Evolutionary conservation across 2,888 invertebrate species (phyloP).

Genomic region (Plusia festucae): DNA sequence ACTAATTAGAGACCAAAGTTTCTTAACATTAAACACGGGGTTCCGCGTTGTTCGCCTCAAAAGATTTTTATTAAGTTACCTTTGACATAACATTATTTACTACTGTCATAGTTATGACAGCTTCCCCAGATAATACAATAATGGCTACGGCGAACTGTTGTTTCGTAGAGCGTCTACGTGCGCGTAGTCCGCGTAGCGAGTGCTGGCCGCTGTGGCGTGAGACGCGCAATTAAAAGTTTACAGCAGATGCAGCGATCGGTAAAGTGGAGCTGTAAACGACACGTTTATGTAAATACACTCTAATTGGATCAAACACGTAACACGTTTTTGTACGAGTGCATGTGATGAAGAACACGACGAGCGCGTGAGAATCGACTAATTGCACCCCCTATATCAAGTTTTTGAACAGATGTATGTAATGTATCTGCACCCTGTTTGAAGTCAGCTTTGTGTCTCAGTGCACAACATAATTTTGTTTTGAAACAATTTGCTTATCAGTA

Average conservation of each 20-base stretch:
- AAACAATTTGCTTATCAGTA: slow-evolving; percentile 11
- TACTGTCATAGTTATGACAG: slow-evolving; percentile 44
- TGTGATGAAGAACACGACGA: slow-evolving; percentile 29
- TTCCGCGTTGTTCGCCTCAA: slow-evolving; percentile 26
- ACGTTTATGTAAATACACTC: slow-evolving; percentile 68
- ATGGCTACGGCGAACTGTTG: slow-evolving; percentile 46
- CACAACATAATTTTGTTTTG: slow-evolving; percentile 5
- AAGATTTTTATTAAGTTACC: slow-evolving; percentile 42
- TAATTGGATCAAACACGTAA: slow-evolving; percentile 67
- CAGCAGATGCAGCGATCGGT: slow-evolving; percentile 67
- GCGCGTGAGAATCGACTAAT: slow-evolving; percentile 49
- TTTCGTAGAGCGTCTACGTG: slow-evolving; percentile 55
- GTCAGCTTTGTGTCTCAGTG: slow-evolving; percentile 5
- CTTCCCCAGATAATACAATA: slow-evolving; percentile 43
- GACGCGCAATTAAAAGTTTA: slow-evolving; percentile 77
- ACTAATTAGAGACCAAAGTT: slow-evolving; percentile 38
- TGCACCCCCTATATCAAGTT: slow-evolving; percentile 39
- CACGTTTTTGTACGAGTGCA: slow-evolving; percentile 52
- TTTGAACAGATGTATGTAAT: slow-evolving; percentile 54
- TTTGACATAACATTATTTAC: slow-evolving; percentile 47
- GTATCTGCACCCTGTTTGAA: slow-evolving; percentile 23
- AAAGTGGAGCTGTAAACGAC: slow-evolving; percentile 71
- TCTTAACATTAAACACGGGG: slow-evolving; percentile 36
- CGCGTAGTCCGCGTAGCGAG: slow-evolving; percentile 46
- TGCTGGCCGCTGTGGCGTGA: slow-evolving; percentile 38